Percentiles rank a stretch among this genome's conserved stretches.
These are phyloP conservation scores for Xestia xanthographa DNA, from an alignment of 2,888 invertebrate species.

Conservation along the genomic window DNA sequence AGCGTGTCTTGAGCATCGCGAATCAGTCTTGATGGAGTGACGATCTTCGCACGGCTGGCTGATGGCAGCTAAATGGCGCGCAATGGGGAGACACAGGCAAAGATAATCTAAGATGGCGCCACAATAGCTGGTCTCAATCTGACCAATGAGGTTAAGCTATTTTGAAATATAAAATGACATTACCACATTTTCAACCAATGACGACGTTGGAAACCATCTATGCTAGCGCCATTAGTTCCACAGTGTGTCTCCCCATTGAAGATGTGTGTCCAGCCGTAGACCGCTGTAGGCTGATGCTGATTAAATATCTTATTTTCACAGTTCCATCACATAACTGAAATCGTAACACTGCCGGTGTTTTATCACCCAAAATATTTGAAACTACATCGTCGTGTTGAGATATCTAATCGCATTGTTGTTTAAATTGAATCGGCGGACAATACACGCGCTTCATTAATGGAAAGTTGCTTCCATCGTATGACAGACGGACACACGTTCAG, in stretches of 20 bases:
- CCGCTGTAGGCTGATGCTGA: background rate
- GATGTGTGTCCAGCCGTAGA: background rate
- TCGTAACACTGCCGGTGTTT: background rate
- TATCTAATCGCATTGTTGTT: slow-evolving; percentile 48
- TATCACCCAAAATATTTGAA: background rate
- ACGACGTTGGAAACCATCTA: no score
- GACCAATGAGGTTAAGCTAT: no score
- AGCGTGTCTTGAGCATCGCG: background rate
- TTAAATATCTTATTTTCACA: background rate
- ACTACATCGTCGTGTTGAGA: background rate
- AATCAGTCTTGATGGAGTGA: background rate
- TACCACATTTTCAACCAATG: no score
- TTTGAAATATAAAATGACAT: no score
- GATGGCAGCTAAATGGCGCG: background rate
- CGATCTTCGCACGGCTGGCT: background rate
- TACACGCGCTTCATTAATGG: slow-evolving; percentile 40
- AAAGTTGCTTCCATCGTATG: slow-evolving; percentile 13
- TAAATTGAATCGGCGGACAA: slow-evolving; percentile 50
- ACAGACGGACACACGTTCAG: slow-evolving; percentile 13
- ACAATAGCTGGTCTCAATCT: no score
- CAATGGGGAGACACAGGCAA: no score
- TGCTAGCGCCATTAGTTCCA: no score
- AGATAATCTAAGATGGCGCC: no score
- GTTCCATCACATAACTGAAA: background rate
- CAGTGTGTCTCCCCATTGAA: no score